These are phyloP conservation scores for Drosophila rellima DNA, from an alignment of 2,888 invertebrate genomes.

Conservation along the genomic window DNA sequence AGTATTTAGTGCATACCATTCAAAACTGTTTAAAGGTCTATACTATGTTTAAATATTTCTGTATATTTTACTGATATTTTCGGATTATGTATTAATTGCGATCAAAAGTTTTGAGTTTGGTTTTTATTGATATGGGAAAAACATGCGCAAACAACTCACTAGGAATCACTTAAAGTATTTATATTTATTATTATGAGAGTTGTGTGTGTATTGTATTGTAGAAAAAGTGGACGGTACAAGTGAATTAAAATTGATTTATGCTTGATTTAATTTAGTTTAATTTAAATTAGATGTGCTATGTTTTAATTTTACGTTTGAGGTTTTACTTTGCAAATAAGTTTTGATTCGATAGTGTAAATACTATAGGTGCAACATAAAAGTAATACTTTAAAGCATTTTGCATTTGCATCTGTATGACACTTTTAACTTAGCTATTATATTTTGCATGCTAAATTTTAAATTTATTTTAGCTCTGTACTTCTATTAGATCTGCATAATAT, in stretches of 20 bases:
- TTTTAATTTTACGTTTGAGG: constrained; percentile 11
- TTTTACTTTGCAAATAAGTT: constrained; percentile 12
- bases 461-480: constrained; percentile 31
- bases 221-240: constrained; percentile 50
- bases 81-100: constrained; percentile 42
- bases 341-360: constrained; percentile 26
- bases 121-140: constrained; percentile 60
- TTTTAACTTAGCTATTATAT: constrained; percentile 23
- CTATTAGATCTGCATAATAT: constrained; percentile 23
- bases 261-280: constrained; percentile 13
- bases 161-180: constrained; percentile 64
- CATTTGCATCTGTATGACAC: constrained; percentile 37
- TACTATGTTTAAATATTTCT: constrained; percentile 32
- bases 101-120: constrained; percentile 17
- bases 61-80: constrained; percentile 39
- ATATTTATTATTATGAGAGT: constrained; percentile 43
- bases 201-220: constrained; percentile 65
- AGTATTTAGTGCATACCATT: constrained; percentile 53
- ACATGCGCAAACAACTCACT: constrained; percentile 75
- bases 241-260: constrained; percentile 35
- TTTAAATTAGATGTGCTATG: constrained; percentile 2
- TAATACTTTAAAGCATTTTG: not conserved
- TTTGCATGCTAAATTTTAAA: constrained; percentile 53
- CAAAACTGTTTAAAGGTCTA: constrained; percentile 62
- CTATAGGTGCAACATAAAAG: constrained; percentile 20